Evolutionary conservation across 2,797 vertebrate genomes (phyloP).

Genomic region (Cyprinella venusta): DNA sequence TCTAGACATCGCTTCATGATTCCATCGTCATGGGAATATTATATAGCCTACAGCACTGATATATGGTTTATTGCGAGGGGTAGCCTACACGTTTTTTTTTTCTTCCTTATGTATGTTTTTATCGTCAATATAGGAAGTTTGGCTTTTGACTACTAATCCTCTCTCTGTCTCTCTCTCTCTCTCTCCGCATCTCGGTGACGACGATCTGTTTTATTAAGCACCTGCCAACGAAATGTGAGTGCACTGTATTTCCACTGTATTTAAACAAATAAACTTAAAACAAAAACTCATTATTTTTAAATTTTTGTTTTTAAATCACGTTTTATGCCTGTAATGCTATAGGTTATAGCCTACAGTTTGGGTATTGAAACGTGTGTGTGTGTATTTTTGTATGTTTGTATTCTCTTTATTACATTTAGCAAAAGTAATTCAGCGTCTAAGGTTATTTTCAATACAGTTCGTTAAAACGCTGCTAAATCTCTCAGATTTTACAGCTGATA

Average conservation of each 20-base stretch:
- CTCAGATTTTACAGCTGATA: slow-evolving; percentile 8
- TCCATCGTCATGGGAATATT: background rate
- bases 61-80: background rate
- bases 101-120: background rate
- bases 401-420: background rate
- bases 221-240: slow-evolving; percentile 75
- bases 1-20: slow-evolving; percentile 4
- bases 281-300: background rate
- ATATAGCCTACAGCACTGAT: background rate
- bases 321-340: background rate
- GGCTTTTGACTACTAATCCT: slow-evolving; percentile 37
- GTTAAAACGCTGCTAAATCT: slow-evolving; percentile 10
- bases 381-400: too few species aligned
- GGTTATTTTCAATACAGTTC: background rate
- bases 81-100: background rate
- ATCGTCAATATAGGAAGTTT: slow-evolving; percentile 33
- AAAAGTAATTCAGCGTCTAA: background rate
- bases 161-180: slow-evolving; percentile 26
- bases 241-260: slow-evolving; percentile 30
- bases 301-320: background rate
- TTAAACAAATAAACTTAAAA: background rate
- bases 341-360: background rate
- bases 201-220: slow-evolving; percentile 64
- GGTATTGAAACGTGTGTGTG: background rate
- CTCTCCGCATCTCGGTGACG: slow-evolving; percentile 11